phyloP scores from a whole-genome alignment of 1,140 invertebrate species.

The Spodoptera frugiperda region DNA sequence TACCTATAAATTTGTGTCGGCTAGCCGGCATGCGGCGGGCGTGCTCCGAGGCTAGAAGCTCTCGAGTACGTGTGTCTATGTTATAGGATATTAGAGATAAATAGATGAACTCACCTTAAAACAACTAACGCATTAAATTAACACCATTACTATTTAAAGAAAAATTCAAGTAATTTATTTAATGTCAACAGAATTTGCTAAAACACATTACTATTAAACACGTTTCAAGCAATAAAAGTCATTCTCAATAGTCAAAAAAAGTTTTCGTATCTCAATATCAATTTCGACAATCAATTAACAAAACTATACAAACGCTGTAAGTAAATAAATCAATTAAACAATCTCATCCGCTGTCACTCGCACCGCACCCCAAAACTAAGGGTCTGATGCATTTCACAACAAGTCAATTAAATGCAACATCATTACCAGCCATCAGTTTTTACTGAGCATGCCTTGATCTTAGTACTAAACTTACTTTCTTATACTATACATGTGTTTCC shows the following conservation, averaged over 20 bases:
- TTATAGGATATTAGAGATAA: constrained; percentile 45
- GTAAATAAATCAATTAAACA: too few species aligned
- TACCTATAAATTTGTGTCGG: constrained; percentile 86
- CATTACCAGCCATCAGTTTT: constrained; percentile 61
- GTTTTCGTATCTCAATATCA: too few species aligned
- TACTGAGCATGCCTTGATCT: constrained; percentile 38
- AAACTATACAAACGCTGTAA: too few species aligned
- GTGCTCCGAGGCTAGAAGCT: constrained; percentile 60
- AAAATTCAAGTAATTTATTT: too few species aligned
- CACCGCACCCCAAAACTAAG: constrained; percentile 9
- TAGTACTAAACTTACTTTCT: constrained; percentile 33
- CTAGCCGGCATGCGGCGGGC: constrained; percentile 66
- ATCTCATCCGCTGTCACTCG: constrained; percentile 50
- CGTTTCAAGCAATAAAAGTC: too few species aligned
- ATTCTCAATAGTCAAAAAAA: too few species aligned
- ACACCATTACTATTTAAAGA: too few species aligned
- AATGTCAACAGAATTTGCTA: too few species aligned
- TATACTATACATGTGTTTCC: too few species aligned
- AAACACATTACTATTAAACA: too few species aligned
- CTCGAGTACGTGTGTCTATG: constrained; percentile 51
- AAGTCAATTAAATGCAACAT: constrained; percentile 71
- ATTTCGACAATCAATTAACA: too few species aligned
- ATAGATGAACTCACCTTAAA: background rate
- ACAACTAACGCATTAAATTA: background rate
- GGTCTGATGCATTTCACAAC: constrained; percentile 61